Evolutionary conservation across 2,113 vertebrate species (phyloP).

Genomic region (Rhea pennata): DNA sequence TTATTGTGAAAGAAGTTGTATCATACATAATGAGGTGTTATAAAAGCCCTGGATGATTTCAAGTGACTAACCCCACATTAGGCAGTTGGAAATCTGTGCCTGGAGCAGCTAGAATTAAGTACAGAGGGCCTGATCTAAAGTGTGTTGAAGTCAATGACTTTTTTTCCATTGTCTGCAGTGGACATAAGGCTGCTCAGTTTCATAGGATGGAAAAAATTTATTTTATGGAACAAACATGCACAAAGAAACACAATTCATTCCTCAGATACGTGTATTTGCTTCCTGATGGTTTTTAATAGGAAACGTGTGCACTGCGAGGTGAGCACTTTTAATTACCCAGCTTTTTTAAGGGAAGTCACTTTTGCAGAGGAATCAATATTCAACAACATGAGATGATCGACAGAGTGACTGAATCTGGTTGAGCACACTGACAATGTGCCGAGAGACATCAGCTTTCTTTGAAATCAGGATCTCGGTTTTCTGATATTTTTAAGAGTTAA

Average conservation of each 20-base stretch:
- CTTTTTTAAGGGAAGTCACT: neutral
- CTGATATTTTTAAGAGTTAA: constrained; percentile 1
- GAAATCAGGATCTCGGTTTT: neutral
- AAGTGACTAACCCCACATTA: neutral
- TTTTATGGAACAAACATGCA: constrained; percentile 45
- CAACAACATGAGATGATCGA: neutral
- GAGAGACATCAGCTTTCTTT: neutral
- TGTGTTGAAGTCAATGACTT: neutral
- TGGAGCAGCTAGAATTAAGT: constrained; percentile 1
- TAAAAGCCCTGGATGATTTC: constrained; percentile 22
- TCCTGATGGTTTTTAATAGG: constrained; percentile 8
- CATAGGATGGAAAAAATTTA: neutral
- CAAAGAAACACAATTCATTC: neutral
- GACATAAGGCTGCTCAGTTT: constrained; percentile 13
- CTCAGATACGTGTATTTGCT: neutral
- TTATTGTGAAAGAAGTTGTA: constrained; percentile 32
- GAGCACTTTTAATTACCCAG: neutral
- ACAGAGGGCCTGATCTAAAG: constrained; percentile 3
- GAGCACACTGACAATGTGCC: neutral
- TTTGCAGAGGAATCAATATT: constrained; percentile 4
- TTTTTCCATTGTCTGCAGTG: constrained; percentile 4
- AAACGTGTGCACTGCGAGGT: neutral
- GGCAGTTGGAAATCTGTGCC: neutral
- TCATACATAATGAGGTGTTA: constrained; percentile 51
- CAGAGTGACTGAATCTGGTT: neutral